A percentile compares a stretch with the other conserved stretches of the same genome.
Evolutionary conservation across 1,140 invertebrate species (phyloP).

Genomic region (Aphelenchoides fujianensis): DNA sequence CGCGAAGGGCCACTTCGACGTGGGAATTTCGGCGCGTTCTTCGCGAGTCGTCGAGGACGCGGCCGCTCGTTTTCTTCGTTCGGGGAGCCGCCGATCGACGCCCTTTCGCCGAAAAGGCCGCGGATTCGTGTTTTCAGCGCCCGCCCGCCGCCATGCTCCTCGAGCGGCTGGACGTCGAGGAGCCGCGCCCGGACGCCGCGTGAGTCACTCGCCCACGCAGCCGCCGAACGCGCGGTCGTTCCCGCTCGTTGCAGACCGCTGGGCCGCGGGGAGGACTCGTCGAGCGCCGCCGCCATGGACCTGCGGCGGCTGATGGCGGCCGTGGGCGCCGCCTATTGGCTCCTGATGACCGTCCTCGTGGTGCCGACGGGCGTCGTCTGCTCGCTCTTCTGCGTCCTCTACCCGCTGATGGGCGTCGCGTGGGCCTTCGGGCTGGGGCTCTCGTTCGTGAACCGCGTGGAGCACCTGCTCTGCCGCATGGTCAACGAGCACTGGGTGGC

Average conservation of each 20-base stretch:
- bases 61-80: too few species aligned
- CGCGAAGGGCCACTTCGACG: too few species aligned
- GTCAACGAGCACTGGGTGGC: conserved; percentile 58
- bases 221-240: not conserved
- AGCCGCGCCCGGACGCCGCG: not conserved
- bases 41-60: too few species aligned
- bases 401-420: conserved; percentile 46
- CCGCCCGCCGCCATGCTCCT: not conserved
- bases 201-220: not conserved
- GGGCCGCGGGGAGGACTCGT: not conserved
- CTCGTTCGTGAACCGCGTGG: conserved; percentile 47
- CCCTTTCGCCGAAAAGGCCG: too few species aligned
- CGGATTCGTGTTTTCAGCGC: not conserved
- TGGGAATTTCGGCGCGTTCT: too few species aligned
- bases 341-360: conserved; percentile 55
- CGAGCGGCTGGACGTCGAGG: too few species aligned
- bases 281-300: conserved; percentile 28
- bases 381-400: conserved; percentile 36
- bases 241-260: not conserved
- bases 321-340: conserved; percentile 52
- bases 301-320: conserved; percentile 40
- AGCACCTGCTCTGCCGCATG: conserved; percentile 51
- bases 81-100: too few species aligned
- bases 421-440: conserved; percentile 27
- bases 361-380: conserved; percentile 53